Percentiles rank a stretch among this genome's conserved stretches.
These are phyloP conservation scores for Oxyscelio sp. DNA, from an alignment of 2,888 invertebrate species.

Conservation along the genomic window DNA sequence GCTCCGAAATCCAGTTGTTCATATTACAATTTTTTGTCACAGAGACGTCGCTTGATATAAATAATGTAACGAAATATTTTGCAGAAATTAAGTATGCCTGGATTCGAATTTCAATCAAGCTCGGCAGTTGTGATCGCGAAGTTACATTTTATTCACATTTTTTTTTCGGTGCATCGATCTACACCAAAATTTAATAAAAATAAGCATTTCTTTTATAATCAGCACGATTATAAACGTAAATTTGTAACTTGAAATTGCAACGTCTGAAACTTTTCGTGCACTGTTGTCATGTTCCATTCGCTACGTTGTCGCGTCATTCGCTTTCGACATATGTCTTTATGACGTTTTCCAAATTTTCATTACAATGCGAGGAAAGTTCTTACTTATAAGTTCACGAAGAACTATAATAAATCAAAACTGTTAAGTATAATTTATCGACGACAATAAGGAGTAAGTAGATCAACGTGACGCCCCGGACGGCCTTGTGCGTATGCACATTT, in stretches of 20 bases:
- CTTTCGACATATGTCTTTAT: slow-evolving; percentile 50
- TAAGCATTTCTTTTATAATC: too few relatives aligned
- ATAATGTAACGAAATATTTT: not conserved
- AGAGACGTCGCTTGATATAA: too few relatives aligned
- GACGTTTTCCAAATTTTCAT: slow-evolving; percentile 49
- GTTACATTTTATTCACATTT: too few relatives aligned
- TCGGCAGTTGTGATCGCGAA: too few relatives aligned
- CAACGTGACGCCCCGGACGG: slow-evolving; percentile 53
- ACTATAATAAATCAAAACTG: slow-evolving; percentile 57
- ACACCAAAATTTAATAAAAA: too few relatives aligned
- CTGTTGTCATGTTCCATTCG: slow-evolving; percentile 19
- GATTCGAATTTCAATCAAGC: not conserved
- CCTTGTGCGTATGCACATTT: slow-evolving; percentile 48
- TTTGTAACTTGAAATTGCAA: slow-evolving; percentile 19
- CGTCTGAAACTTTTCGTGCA: slow-evolving; percentile 12
- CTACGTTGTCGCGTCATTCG: slow-evolving; percentile 13
- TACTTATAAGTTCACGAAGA: slow-evolving; percentile 41
- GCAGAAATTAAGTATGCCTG: not conserved
- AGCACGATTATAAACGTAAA: slow-evolving; percentile 36
- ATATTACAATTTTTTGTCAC: too few relatives aligned
- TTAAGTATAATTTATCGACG: slow-evolving; percentile 55
- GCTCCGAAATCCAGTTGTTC: not conserved
- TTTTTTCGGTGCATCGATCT: too few relatives aligned
- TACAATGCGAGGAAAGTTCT: slow-evolving; percentile 41
- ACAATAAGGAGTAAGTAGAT: slow-evolving; percentile 57